Evolutionary conservation across 2,888 invertebrate species (phyloP), one percentile per base, ranked within the genome.

Genomic region (Bombylius major): DNA sequence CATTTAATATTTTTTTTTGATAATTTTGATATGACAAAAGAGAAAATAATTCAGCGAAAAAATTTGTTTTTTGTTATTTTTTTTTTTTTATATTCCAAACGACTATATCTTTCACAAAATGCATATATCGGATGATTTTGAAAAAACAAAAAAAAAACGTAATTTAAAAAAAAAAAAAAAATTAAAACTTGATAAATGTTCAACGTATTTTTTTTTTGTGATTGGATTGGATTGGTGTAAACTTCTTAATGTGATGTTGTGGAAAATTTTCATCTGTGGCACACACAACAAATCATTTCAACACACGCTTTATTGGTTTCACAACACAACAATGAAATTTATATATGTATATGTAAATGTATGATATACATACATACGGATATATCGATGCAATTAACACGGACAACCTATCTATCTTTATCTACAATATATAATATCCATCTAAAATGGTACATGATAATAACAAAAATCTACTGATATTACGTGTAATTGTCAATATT

Each of bases 51-150:
- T 51, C 34, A 59, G 57, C 42, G 44, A 54, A 55, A n/a, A 56
- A 51, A 55, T 59, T 59, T 59, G 59, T 57, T 59, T 59, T 59
- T 59, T 59, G 59, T 57, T 52, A 57, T 55, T 59, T 57, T 59
- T 59, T 56, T n/a, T 52, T 47, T 55, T 59, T 55, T 59, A 57
- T 56, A 23, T 52, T 47, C 54, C 53, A 42, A 51, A 52, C 33
- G 23, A 23, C 23, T 23, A 23, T 23, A 23, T 23, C 23, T 23
- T 23, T 46, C 55, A 46, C 12, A 39, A 45, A 50, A 50, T 46
- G 39, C 51, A 47, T 42, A 54, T 23, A 23, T 23, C 23, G 23
- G 23, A 23, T 23, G 23, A 23, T 23, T 23, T 23, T 23, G 23
- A 23, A 23, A 23, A 51, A 52, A 60, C 50, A 44, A 53, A 51